A percentile compares a stretch with the other conserved stretches of the same genome.
These are phyloP conservation scores for Metridium senile DNA, from an alignment of 92 coral and sea anemone species.

Conservation along the genomic window DNA sequence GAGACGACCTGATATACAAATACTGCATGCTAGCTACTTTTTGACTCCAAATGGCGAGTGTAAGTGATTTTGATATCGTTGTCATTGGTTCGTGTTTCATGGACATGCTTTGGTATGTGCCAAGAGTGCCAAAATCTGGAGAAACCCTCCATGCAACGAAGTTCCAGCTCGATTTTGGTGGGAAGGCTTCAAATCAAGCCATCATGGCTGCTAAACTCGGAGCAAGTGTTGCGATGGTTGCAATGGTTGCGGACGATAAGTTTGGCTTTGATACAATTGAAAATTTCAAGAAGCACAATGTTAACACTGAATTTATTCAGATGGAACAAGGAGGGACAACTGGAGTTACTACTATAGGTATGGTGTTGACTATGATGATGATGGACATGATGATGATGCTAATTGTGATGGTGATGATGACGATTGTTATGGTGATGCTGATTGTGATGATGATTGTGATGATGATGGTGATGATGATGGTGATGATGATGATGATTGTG, in stretches of 20 bases:
- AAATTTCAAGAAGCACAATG: slow-evolving; percentile 78
- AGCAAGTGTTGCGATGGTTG: slow-evolving; percentile 80
- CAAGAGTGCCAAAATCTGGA: slow-evolving; percentile 69
- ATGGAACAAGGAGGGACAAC: slow-evolving; percentile 69
- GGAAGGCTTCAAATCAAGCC: slow-evolving; percentile 93
- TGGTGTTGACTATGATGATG: no score
- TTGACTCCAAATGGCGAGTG: slow-evolving; percentile 6
- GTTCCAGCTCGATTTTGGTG: slow-evolving; percentile 87
- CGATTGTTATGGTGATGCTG: no score
- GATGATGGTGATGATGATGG: no score
- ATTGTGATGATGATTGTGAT: no score
- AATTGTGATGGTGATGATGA: no score
- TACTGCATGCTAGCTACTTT: not conserved
- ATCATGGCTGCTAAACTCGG: slow-evolving; percentile 97
- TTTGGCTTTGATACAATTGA: slow-evolving; percentile 80
- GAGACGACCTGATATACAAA: no score
- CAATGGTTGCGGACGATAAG: slow-evolving; percentile 79
- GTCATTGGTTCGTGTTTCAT: slow-evolving; percentile 91
- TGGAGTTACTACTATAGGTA: slow-evolving; percentile 85
- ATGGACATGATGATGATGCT: no score
- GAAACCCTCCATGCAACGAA: slow-evolving; percentile 82
- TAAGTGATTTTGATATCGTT: slow-evolving; percentile 57
- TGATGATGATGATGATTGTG: no score
- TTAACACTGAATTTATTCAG: slow-evolving; percentile 76
- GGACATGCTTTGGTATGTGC: slow-evolving; percentile 86